Base-by-base conservation (phyloP, 2,113 vertebrate genomes). In the Dunckerocampus dactyliophorus region DNA sequence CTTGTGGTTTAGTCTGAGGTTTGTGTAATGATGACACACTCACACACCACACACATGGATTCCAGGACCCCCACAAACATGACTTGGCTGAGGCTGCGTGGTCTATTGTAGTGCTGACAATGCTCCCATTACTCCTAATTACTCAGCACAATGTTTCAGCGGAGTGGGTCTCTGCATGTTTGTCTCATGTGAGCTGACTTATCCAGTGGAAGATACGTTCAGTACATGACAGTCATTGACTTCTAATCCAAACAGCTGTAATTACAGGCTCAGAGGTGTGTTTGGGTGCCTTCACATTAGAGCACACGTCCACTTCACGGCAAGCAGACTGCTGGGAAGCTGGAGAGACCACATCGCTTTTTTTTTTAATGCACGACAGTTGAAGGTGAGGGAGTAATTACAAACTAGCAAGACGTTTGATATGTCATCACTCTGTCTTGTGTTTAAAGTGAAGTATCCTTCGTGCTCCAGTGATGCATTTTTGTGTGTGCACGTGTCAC, bases 1-100 rank as follows among this genome's bases (percentile, higher is more conserved):
- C 90, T 83, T 91, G 89, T 89, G 89, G 89, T 82, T 77, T 77
- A 85, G 81, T 84, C 82, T 91, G 89, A 87, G 87, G 89, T 88
- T 81, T 71, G 74, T 72, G 85, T 80, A 89, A 86, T 88, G 87
- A 89, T 84, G 84, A 88, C 85, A 81, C 74, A 72, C 85, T 81
- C 81, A 59, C 72, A 67, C 59, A 59, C 67, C 72, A 77, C 76
- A 73, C 65, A 58, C 57, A 82, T 72, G 83, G 82, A 88, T 90
- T 90, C 88, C 84, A 81, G 76, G 85, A 89, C 88, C 83, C 81
- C 85, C 85, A 78, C 76, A 87, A 82, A 88, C 82, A 88, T 75
- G 84, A 83, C 82, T 86, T 87, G 85, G 85, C 83, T 72, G 59
- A 64, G 60, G 24, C 15, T n/a, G 53, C 67, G 47, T 70, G 72